Evolutionary conservation across 2,888 invertebrate genomes (phyloP), one percentile per base, ranked within the genome.

Genomic region (Heteromyza rotundicornis): DNA sequence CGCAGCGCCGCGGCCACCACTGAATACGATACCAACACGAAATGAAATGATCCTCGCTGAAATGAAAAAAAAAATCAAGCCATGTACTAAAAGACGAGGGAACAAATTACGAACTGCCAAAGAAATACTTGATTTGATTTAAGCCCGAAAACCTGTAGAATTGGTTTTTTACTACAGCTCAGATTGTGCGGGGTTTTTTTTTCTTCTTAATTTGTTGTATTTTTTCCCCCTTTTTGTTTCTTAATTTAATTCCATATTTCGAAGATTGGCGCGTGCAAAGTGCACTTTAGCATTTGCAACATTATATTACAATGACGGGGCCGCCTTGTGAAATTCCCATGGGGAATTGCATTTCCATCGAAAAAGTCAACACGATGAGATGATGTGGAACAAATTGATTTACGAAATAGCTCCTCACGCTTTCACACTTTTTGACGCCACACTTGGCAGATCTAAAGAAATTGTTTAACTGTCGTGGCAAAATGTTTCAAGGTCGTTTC

Each of bases 51-150:
- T n/a, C n/a, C n/a, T n/a, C n/a, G n/a, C n/a, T n/a, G n/a, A n/a
- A n/a, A n/a, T n/a, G n/a, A n/a, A n/a, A n/a, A n/a, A n/a, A n/a
- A 47, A 17, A 19, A 47, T 8, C 20, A 2, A 47, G 19, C 3
- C 17, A 17, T 19, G 20, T 19, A 47, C n/a, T n/a, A n/a, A n/a
- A n/a, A n/a, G n/a, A n/a, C n/a, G n/a, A n/a, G n/a, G n/a, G n/a
- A n/a, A n/a, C n/a, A n/a, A n/a, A n/a, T n/a, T n/a, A n/a, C n/a
- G n/a, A n/a, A n/a, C n/a, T n/a, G n/a, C n/a, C n/a, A n/a, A n/a
- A n/a, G 19, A 35, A 54, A 36, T 54, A 54, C 40, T 54, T 54
- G 54, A 56, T 22, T 54, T 54, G 54, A 56, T 56, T 47, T 44
- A 23, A 56, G 24, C 27, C 14, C 32, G n/a, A n/a, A 56, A 47